Evolutionary conservation across 2,113 vertebrate species (phyloP).

Genomic region (Rhynchopsitta pachyrhyncha): DNA sequence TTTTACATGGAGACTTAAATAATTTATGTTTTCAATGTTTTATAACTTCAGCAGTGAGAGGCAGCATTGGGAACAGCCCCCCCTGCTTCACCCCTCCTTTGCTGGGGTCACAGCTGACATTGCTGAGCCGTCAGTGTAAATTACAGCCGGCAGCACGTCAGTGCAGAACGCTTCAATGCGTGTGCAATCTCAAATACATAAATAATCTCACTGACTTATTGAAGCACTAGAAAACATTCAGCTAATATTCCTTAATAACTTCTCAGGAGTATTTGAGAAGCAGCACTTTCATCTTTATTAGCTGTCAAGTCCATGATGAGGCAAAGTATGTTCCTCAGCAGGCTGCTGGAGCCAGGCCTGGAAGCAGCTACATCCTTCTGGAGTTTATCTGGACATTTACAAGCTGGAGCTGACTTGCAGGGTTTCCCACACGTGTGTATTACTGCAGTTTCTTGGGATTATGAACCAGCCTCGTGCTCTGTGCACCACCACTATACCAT

Average conservation of each 20-base stretch:
- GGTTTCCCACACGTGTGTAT: background rate
- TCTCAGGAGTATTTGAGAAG: background rate
- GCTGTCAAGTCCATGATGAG: background rate
- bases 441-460: background rate
- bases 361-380: background rate
- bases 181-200: background rate
- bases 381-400: background rate
- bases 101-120: background rate
- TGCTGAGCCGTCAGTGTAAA: background rate
- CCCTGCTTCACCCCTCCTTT: background rate
- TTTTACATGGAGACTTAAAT: background rate
- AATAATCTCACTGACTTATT: conserved; percentile 7
- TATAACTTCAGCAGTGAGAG: background rate
- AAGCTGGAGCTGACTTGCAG: background rate
- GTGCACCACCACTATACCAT: too few relatives aligned
- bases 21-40: conserved; percentile 34
- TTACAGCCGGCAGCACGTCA: background rate
- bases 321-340: background rate
- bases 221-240: conserved; percentile 3
- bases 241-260: background rate
- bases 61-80: background rate
- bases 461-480: background rate
- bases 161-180: background rate
- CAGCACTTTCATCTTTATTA: conserved; percentile 43
- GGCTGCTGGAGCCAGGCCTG: background rate